Conservation (phyloP, 2,113 vertebrate species). For the Megaptera novaeangliae region DNA sequence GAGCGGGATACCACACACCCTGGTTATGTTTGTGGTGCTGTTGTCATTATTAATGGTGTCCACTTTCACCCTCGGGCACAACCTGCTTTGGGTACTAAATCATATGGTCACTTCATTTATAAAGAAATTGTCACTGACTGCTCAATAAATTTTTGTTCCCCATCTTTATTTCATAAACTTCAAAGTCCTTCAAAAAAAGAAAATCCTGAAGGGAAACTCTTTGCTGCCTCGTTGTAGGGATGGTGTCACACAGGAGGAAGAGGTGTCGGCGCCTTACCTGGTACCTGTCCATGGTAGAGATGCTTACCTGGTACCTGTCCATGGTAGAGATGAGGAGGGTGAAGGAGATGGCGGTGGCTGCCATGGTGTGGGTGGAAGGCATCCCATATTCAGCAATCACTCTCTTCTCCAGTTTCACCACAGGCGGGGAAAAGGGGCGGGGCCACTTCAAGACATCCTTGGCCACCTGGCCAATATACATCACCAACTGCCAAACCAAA, state of each 20-base stretch:
- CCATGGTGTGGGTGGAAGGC: slow-evolving; percentile 97
- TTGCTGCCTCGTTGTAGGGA: not conserved
- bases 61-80: not conserved
- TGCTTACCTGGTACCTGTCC: slow-evolving; percentile 89
- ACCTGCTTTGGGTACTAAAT: not conserved
- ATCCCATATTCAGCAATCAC: slow-evolving; percentile 91
- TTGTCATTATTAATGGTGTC: not conserved
- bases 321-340: slow-evolving; percentile 87
- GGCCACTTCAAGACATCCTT: slow-evolving; percentile 96
- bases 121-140: not conserved
- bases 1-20: rapidly evolving
- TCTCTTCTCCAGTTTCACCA: slow-evolving; percentile 92
- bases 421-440: slow-evolving; percentile 90
- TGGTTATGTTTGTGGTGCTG: rapidly evolving
- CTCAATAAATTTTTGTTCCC: not conserved
- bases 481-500: slow-evolving; percentile 86
- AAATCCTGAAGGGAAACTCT: not conserved
- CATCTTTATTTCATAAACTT: not conserved
- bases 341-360: slow-evolving; percentile 92
- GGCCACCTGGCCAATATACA: slow-evolving; percentile 95
- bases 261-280: slow-evolving; percentile 79
- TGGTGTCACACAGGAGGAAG: rapidly evolving
- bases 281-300: slow-evolving; percentile 86
- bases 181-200: not conserved
- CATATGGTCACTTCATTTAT: not conserved